Percentiles rank a stretch among this genome's conserved stretches.
phyloP scores from a whole-genome alignment of 2,888 invertebrate genomes.

The Hyalella azteca region DNA sequence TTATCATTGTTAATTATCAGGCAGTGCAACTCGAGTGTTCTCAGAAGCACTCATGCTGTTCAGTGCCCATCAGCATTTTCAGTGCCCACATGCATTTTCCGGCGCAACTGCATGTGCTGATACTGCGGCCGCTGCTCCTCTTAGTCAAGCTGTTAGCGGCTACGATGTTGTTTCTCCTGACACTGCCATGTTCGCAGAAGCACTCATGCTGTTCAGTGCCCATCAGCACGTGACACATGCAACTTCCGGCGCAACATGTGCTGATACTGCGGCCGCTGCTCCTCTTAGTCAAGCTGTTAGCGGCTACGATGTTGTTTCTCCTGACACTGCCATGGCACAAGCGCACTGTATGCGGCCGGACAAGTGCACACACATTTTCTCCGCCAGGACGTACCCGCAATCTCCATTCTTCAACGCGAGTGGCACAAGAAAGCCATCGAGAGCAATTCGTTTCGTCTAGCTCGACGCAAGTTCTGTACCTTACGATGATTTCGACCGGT shows the following conservation, averaged over 20 bases:
- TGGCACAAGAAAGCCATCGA: slow-evolving; percentile 22
- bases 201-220: not conserved
- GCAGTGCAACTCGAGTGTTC: too few relatives aligned
- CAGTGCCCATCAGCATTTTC: not conserved
- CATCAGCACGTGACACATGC: not conserved
- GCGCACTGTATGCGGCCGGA: not conserved
- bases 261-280: not conserved
- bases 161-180: not conserved
- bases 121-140: not conserved
- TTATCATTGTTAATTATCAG: too few relatives aligned
- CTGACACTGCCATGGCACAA: not conserved
- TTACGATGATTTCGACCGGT: too few relatives aligned
- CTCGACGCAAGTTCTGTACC: too few relatives aligned
- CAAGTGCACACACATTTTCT: slow-evolving; percentile 29
- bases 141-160: too few relatives aligned
- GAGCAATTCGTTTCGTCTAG: not conserved
- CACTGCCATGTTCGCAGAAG: not conserved
- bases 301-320: not conserved
- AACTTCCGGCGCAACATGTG: not conserved
- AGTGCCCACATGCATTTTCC: not conserved
- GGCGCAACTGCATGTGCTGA: not conserved
- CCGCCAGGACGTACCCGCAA: slow-evolving; percentile 20
- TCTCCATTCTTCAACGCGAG: slow-evolving; percentile 25
- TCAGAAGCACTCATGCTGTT: not conserved
- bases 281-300: too few relatives aligned